Base-by-base conservation (phyloP, 1,140 invertebrate genomes). In the Drosophila rufa region DNA sequence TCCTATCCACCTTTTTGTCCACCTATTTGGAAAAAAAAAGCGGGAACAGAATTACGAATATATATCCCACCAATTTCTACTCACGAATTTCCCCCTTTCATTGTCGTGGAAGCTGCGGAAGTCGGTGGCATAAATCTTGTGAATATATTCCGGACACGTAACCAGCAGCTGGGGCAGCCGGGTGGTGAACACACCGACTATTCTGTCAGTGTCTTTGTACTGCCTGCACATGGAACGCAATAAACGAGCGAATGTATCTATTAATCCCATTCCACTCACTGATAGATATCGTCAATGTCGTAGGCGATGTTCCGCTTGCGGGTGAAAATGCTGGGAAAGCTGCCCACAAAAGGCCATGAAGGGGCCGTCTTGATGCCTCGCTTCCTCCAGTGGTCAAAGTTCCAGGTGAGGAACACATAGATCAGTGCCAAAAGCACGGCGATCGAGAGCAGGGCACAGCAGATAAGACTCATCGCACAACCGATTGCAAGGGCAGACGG, bases 141-240 rank as follows among this genome's bases (percentile, higher is more conserved):
- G 93, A 2, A 94, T 89, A 12, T 94, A 76, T 51, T 94, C 93
- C 2, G 93, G 93, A 68, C 94, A 93, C 7, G 91, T 79, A 4
- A 94, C 60, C n/a, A 94, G 57, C 12, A 95, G 60, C 47, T 86
- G 82, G 11, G 83, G 83, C 22, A 57, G 9, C 4, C 83, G 67
- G 0, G 75, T 82, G n/a, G 65, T 82, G 11, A 86, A 62, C 14
- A 85, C 75, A 27, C 83, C 83, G 22, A 85, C 79, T 14, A 86
- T 19, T n/a, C 55, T 75, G 0, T 85, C 79, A 2, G 82, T 70
- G 3, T 47, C 36, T 30, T 85, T 85, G 48, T 66, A 82, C 19
- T 82, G 56, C 7, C 82, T 86, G 17, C 0, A 22, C n/a, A 22
- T 17, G 3, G 15, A 15, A 40, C 15, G 6, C 25, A 53, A 5